These are phyloP conservation scores for Habropoda laboriosa DNA, from an alignment of 1,140 invertebrate genomes.

Conservation along the genomic window DNA sequence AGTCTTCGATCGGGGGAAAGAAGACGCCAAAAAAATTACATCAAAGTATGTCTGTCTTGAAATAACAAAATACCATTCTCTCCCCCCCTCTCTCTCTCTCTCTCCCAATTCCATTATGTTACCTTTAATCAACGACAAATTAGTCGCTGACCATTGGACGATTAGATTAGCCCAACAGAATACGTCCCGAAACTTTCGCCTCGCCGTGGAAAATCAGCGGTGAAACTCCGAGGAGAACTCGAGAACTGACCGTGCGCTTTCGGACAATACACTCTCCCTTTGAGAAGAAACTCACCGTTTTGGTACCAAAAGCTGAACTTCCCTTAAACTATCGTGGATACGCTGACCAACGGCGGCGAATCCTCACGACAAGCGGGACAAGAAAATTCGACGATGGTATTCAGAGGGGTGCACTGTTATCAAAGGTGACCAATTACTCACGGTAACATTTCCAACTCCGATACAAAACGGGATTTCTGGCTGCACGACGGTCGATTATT, in stretches of 20 bases:
- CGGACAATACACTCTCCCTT: background rate
- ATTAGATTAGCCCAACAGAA: background rate
- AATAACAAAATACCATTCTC: too few relatives aligned
- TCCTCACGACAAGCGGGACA: background rate
- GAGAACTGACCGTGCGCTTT: background rate
- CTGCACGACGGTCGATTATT: slow-evolving; percentile 34
- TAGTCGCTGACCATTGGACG: background rate
- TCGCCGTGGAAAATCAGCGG: background rate
- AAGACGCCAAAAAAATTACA: background rate
- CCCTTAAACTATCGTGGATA: background rate
- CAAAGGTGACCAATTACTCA: slow-evolving; percentile 25
- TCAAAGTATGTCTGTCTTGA: too few relatives aligned
- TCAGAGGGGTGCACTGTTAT: background rate
- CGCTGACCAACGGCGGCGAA: background rate
- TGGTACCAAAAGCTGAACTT: background rate
- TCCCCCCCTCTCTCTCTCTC: too few relatives aligned
- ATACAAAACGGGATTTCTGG: background rate
- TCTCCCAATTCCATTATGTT: background rate
- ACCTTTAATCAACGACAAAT: background rate
- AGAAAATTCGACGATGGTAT: background rate
- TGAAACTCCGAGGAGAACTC: background rate
- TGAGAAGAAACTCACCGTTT: background rate
- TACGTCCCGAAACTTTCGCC: background rate
- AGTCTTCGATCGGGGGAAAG: background rate
- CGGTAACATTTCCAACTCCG: background rate